Evolutionary conservation across 1,140 invertebrate genomes (phyloP), one percentile per base, ranked within the genome.

Genomic region (Amphibalanus amphitrite): DNA sequence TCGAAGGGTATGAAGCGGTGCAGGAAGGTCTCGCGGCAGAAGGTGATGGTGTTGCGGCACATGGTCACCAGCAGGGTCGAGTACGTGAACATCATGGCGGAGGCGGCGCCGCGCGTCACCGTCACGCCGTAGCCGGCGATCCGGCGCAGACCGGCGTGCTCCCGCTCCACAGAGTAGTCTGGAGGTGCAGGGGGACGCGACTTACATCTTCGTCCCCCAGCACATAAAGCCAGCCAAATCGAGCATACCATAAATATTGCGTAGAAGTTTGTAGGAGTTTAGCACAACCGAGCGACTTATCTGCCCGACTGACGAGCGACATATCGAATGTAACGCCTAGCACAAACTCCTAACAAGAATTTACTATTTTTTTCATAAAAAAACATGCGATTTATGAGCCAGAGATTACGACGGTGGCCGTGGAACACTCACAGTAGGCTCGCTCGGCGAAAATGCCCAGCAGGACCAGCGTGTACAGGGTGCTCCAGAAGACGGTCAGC

Each of bases 71-170:
- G 77, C 33, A 86, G 78, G 0, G 80, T 80, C 1, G 83, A 80
- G 76, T 82, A 85, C 8, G 82, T 79, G 74, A 85, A 85, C 84
- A 86, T 86, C 80, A 85, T 83, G 15, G 82, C 84, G 25, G 83
- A 84, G 10, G 84, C 84, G n/a, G 84, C 82, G 69, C 84, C 84
- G 76, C 84, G 75, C 0, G 84, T 85, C 26, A 86, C 73, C 20
- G 84, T 81, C 10, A 85, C 81, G 3, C 84, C 84, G 75, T 83
- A 81, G 0, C 84, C 83, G 25, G 82, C 81, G 73, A 85, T 83
- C 71, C 80, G 80, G 64, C 84, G 74, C 8, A 85, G 76, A 26
- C 84, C 84, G 4, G 77, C 73, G 76, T 84, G 83, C 75, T 85
- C 84, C 68, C 80, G 74, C 76, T 85, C 82, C 28, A 84, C 78